A percentile compares a stretch with the other conserved stretches of the same genome.
Conservation (phyloP, 2,888 invertebrate genomes). For the Drosophila peninsularis region DNA sequence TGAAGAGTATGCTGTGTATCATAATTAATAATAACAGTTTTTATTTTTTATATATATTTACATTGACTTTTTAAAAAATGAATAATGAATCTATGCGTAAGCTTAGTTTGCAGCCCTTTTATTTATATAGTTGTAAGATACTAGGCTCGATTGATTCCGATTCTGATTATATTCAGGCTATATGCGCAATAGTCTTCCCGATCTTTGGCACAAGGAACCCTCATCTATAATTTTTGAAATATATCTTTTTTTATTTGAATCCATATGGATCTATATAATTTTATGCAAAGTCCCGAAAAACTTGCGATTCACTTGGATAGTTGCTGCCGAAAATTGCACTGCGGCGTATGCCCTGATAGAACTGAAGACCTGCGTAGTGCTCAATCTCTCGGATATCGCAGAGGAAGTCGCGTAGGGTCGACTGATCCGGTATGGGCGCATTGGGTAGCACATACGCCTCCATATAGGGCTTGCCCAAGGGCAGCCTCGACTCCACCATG, state of each 20-base stretch:
- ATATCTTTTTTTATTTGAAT: background rate
- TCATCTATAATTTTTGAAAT: too few species aligned
- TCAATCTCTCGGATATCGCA: slow-evolving; percentile 96
- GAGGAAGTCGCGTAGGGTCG: slow-evolving; percentile 90
- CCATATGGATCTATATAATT: background rate
- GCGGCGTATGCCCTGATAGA: slow-evolving; percentile 93
- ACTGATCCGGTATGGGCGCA: slow-evolving; percentile 89
- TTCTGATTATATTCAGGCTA: background rate
- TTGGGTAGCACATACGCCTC: slow-evolving; percentile 98
- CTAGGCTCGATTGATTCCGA: too few species aligned
- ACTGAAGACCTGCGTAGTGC: slow-evolving; percentile 93
- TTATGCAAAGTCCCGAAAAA: slow-evolving; percentile 63
- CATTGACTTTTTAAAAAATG: too few species aligned
- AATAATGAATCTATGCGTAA: too few species aligned
- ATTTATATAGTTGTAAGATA: too few species aligned
- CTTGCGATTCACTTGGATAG: slow-evolving; percentile 61
- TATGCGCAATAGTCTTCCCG: background rate
- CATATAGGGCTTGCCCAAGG: slow-evolving; percentile 90
- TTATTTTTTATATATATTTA: too few species aligned
- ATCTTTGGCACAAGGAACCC: too few species aligned
- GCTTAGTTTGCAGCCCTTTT: too few species aligned
- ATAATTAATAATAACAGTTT: too few species aligned
- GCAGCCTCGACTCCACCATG: slow-evolving; percentile 88
- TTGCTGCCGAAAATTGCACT: slow-evolving; percentile 86
- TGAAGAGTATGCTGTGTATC: background rate